Evolutionary conservation across 2,113 vertebrate genomes (phyloP), one percentile per base, ranked within the genome.

Genomic region (Gallinago undulata): DNA sequence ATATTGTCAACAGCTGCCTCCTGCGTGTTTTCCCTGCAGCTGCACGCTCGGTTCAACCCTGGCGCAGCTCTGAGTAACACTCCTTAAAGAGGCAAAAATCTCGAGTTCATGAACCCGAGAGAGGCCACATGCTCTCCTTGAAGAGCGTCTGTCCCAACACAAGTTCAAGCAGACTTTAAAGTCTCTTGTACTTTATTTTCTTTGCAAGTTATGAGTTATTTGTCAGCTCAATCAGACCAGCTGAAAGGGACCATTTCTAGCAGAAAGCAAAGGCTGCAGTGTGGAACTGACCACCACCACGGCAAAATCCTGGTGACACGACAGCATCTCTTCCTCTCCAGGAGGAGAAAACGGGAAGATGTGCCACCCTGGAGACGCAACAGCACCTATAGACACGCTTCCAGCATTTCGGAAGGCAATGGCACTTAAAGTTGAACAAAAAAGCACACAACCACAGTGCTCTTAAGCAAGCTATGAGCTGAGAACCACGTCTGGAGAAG

Each of bases 11-110:
- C 84, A 86, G 62, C 53, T 62, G 66, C 39, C 48, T 80, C 51
- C 75, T 79, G 51, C 14, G 30, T 4, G 43, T 27, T 90, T 43
- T 79, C 62, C 76, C 22, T 89, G 67, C 84, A 91, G 66, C 47
- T 78, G 66, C 59, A 88, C 30, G 10, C 48, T 45, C 59, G 33
- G 67, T 43, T 80, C 43, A 43, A 73, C 41, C 59, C 68, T 81
- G 78, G 85, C 94, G 88, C 67, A 43, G 43, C 67, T 67, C 33
- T 75, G 37, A 82, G 53, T 10, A 83, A 85, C 19, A 51, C 33
- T 86, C 53, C 76, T 73, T 47, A 55, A 81, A 92, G 86, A 90
- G 86, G 70, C 70, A 88, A 94, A 92, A 90, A 60, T 56, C 68
- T 27, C 21, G 67, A 95, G 89, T 90, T 90, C 86, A 79, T 64